Percentiles rank a stretch among this genome's conserved stretches.
Conservation (phyloP, 2,888 invertebrate genomes). For the Caradrina clavipalpis region DNA sequence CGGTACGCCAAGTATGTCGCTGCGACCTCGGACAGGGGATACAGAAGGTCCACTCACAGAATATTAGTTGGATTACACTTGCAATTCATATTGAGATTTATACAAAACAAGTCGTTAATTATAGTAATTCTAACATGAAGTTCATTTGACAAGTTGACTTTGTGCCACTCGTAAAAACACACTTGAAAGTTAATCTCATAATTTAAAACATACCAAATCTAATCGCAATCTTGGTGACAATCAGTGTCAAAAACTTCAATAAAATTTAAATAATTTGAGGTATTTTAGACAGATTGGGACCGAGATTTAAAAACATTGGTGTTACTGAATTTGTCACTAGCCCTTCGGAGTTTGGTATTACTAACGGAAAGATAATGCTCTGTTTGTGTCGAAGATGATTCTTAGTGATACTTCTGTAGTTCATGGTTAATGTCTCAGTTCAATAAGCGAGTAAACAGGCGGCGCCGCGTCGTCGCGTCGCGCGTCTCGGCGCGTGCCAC, state of each 20-base stretch:
- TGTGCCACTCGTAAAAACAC: no score
- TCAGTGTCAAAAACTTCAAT: no score
- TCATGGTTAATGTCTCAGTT: slow-evolving; percentile 11
- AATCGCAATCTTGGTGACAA: no score
- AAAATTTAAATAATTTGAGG: no score
- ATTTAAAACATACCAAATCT: no score
- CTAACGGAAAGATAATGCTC: background rate
- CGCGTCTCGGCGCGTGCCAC: background rate
- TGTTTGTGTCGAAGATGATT: background rate
- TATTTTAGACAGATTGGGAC: background rate
- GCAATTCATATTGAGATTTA: no score
- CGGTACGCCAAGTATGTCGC: background rate
- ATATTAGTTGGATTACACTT: no score
- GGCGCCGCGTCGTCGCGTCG: slow-evolving; percentile 53
- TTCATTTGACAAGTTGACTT: no score
- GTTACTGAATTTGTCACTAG: background rate
- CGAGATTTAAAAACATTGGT: background rate
- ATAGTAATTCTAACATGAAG: no score
- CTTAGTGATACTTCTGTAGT: slow-evolving; percentile 38
- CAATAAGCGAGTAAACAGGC: slow-evolving; percentile 50
- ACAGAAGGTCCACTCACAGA: slow-evolving; percentile 16
- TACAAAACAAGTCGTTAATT: no score
- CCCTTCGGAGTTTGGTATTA: background rate
- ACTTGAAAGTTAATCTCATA: no score
- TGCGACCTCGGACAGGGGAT: no score